Evolutionary conservation across 2,888 invertebrate genomes (phyloP).

Genomic region (Empis stercorea): DNA sequence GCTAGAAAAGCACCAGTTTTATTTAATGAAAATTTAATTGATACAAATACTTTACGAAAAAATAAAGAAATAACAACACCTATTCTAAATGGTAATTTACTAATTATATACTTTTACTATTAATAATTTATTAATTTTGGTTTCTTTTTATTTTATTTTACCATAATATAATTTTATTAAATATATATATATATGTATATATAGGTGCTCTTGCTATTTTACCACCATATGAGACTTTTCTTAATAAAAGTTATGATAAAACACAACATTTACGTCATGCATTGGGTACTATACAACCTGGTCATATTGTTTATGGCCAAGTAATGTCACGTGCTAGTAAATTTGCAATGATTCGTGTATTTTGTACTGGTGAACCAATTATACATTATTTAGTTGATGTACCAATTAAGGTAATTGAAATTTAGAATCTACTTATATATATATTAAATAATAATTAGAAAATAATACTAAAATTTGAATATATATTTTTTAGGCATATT

Average conservation of each 20-base stretch:
- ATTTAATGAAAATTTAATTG: slow-evolving; percentile 35
- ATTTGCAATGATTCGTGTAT: slow-evolving; percentile 56
- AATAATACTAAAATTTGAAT: too few relatives aligned
- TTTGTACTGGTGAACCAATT: slow-evolving; percentile 69
- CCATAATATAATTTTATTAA: not conserved
- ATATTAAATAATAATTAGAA: too few relatives aligned
- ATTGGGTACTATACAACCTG: slow-evolving; percentile 55
- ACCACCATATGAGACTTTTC: slow-evolving; percentile 78
- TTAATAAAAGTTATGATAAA: slow-evolving; percentile 55
- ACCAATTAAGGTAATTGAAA: slow-evolving; percentile 57
- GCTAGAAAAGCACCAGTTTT: slow-evolving; percentile 70
- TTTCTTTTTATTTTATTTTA: too few relatives aligned
- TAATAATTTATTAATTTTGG: too few relatives aligned
- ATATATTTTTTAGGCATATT: slow-evolving; percentile 13
- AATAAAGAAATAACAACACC: not conserved
- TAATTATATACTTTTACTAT: too few relatives aligned
- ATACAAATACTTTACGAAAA: not conserved
- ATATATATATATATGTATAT: too few relatives aligned
- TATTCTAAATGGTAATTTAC: not conserved
- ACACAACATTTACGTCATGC: slow-evolving; percentile 65
- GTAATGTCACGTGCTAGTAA: slow-evolving; percentile 61
- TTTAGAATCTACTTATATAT: not conserved
- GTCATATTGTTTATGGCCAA: slow-evolving; percentile 66
- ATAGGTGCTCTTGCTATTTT: slow-evolving; percentile 33
- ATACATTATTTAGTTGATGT: slow-evolving; percentile 75